Percentiles rank a stretch among this genome's conserved stretches.
phyloP scores from a whole-genome alignment of 2,113 vertebrate species.

The Gymnarchus niloticus region DNA sequence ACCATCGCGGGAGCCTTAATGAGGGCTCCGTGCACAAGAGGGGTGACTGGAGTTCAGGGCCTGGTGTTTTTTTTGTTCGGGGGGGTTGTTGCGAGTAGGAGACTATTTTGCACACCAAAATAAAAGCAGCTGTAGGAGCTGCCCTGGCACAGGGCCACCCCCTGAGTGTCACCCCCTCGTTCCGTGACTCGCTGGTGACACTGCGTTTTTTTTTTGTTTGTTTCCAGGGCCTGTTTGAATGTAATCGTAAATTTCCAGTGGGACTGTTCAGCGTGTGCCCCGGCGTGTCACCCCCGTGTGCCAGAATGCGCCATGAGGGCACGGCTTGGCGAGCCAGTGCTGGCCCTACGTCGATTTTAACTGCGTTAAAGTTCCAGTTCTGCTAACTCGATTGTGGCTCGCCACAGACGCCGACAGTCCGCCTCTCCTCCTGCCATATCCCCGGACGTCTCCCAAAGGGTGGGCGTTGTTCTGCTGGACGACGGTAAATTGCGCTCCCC shows the following conservation, averaged over 20 bases:
- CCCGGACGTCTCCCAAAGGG: conserved; percentile 40
- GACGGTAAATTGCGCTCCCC: not conserved
- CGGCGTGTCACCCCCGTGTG: not conserved
- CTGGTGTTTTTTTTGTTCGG: conserved; percentile 31
- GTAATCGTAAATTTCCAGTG: not conserved
- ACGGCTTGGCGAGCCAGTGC: conserved; percentile 10
- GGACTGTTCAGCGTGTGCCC: not conserved
- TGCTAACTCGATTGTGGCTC: conserved; percentile 57
- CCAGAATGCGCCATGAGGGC: conserved; percentile 36
- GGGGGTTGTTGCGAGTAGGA: conserved; percentile 33
- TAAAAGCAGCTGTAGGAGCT: conserved; percentile 66
- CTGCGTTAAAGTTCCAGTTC: conserved; percentile 48
- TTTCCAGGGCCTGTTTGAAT: not conserved
- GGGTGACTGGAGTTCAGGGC: conserved; percentile 55
- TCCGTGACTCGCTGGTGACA: not conserved
- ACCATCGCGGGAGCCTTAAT: conserved; percentile 45
- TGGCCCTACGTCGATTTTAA: conserved; percentile 41
- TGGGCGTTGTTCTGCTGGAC: conserved; percentile 24
- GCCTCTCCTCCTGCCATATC: conserved; percentile 47
- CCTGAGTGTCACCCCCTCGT: conserved; percentile 37
- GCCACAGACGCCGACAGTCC: conserved; percentile 46
- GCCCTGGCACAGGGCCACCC: conserved; percentile 56
- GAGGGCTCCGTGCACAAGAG: conserved; percentile 35
- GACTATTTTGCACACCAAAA: conserved; percentile 51
- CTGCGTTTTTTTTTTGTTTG: not conserved